Evolutionary conservation across 2,113 vertebrate species (phyloP).

Genomic region (Capreolus pygargus): DNA sequence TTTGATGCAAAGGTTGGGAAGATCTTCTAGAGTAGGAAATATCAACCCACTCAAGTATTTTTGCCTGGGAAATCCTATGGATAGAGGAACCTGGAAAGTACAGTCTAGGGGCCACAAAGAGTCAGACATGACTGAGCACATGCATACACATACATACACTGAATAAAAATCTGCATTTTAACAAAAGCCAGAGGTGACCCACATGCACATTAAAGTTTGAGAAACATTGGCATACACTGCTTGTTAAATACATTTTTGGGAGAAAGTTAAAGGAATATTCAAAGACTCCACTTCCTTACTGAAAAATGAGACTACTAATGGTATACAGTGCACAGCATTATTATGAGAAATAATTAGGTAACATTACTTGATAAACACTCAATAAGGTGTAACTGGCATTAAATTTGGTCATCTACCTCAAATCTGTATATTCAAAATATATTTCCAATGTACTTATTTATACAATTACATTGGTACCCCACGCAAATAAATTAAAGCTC

Average conservation of each 20-base stretch:
- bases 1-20: not conserved
- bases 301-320: not conserved
- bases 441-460: not conserved
- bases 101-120: not conserved
- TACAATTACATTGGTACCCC: not conserved
- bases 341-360: not conserved
- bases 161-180: conserved; percentile 29
- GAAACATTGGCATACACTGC: not conserved
- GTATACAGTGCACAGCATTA: not conserved
- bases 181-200: not conserved
- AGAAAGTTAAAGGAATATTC: not conserved
- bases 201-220: not conserved
- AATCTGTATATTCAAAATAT: not conserved
- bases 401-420: not conserved
- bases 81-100: not conserved
- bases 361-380: not conserved
- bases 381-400: not conserved
- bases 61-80: not conserved
- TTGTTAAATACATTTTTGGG: not conserved
- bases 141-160: not conserved
- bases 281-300: not conserved
- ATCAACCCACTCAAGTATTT: not conserved
- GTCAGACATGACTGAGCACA: not conserved
- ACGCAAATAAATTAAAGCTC: not conserved
- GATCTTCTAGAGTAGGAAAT: not conserved